Evolutionary conservation across 2,113 vertebrate genomes (phyloP).

Genomic region (Heterocephalus glaber): DNA sequence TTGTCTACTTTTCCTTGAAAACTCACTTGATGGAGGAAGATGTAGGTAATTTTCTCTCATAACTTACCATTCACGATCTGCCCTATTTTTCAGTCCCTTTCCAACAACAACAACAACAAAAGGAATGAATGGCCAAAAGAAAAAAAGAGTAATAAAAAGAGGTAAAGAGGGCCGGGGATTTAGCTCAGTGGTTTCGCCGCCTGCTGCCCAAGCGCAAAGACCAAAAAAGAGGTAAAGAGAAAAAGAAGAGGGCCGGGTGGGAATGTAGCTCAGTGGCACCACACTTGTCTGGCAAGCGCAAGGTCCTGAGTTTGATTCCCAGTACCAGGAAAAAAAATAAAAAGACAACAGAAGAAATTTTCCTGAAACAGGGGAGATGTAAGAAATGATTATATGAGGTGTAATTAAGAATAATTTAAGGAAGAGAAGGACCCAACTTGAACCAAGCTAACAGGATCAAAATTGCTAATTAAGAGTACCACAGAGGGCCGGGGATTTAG

Average conservation of each 20-base stretch:
- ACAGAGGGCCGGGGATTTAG: neutral
- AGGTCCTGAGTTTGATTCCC: too few species aligned
- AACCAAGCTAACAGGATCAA: neutral
- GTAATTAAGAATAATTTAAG: neutral
- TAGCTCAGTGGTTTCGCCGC: too few species aligned
- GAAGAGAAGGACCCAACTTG: neutral
- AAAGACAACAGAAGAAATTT: neutral
- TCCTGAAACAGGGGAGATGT: neutral
- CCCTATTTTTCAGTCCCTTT: neutral
- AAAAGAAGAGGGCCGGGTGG: too few species aligned
- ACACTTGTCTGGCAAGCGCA: too few species aligned
- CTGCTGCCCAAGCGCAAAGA: too few species aligned
- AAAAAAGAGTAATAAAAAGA: too few species aligned
- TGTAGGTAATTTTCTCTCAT: neutral
- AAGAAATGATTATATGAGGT: neutral
- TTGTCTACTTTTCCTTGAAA: conserved; percentile 50
- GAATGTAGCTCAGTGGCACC: too few species aligned
- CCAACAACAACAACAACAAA: neutral
- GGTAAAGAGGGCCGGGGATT: too few species aligned
- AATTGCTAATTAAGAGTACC: neutral
- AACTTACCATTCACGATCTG: conserved; percentile 7
- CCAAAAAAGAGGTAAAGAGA: too few species aligned
- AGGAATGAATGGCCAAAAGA: neutral
- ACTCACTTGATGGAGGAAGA: neutral
- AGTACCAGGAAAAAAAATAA: too few species aligned